Evolutionary conservation across 2,888 invertebrate genomes (phyloP).

Genomic region (Philopedon plagiatum): DNA sequence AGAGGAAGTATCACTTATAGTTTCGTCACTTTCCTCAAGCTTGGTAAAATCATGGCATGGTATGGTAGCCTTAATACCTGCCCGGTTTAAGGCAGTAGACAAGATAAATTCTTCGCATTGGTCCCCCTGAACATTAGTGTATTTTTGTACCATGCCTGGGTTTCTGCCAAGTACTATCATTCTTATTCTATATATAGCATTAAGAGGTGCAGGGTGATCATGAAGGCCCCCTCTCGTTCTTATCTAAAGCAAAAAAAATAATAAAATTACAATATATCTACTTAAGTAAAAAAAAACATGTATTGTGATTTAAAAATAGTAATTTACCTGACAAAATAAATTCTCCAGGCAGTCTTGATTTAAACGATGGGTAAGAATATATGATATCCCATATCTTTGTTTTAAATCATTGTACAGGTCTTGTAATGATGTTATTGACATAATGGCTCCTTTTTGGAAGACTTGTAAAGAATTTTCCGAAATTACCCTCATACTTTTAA

Average conservation of each 20-base stretch:
- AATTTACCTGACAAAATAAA: constrained; percentile 23
- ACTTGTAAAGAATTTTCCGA: constrained; percentile 28
- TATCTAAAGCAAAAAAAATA: not conserved
- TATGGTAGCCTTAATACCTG: no score
- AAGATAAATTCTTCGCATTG: no score
- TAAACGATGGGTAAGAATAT: no score
- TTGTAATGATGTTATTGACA: constrained; percentile 12
- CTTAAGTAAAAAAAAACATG: no score
- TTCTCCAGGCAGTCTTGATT: no score
- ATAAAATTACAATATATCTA: no score
- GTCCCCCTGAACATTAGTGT: no score
- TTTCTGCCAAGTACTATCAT: constrained; percentile 13
- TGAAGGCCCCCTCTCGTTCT: constrained; percentile 6
- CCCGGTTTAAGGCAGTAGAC: no score
- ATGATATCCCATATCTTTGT: not conserved
- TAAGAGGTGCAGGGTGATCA: constrained; percentile 4
- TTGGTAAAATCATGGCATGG: no score
- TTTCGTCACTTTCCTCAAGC: no score
- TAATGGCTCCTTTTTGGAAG: constrained; percentile 2
- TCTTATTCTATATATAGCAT: not conserved
- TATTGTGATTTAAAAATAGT: no score
- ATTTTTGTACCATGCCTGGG: not conserved
- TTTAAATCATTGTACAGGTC: not conserved
- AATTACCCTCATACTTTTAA: not conserved
- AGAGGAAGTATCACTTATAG: no score